Base-by-base conservation (phyloP, 2,888 invertebrate genomes). In the Sabellastarte sp. region DNA sequence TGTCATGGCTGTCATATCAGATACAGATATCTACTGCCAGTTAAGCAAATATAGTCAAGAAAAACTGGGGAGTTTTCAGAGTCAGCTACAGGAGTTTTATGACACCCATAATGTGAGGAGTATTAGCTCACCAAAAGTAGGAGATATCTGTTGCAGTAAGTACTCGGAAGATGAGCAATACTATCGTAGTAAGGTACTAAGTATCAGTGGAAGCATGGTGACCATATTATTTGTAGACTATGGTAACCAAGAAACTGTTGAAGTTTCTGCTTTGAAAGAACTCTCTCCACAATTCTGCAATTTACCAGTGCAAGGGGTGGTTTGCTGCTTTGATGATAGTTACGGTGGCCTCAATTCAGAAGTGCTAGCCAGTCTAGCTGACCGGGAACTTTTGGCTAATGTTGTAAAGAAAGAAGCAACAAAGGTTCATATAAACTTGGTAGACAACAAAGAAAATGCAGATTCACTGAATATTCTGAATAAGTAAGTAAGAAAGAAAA, bases 401-500 rank as follows among this genome's bases (percentile, higher is more conserved):
- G 10, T 41, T 10, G 41, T 41, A 10, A 41, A 41, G 20, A 10
- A 20, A 20, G 10, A 41, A 20, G 41, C 41, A 41, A 20, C 10
- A 10, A 20, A 20, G 10, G 10, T 15, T 41, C 10, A 15, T 15
- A 20, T 41, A 41, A 20, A 41, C 10, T 10, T 41, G 41, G 10
- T 20, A 41, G 41, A 41, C 20, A 20, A 15, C 41, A 41, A 20
- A 41, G 41, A 41, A 41, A 41, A 41, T 20, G 20, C 10, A 10
- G 20, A 10, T 10, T 15, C 20, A 10, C 20, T 15, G 10, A 41
- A 10, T 20, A 10, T 15, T 41, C 41, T 41, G 10, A 20, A 41
- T 41, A 41, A 41, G 41, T 41, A 41, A 41, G 41, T 41, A 41
- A n/a, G n/a, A n/a, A n/a, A n/a, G n/a, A n/a, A n/a, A n/a, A n/a